A percentile compares a stretch with the other conserved stretches of the same genome.
Evolutionary conservation across 2,888 invertebrate genomes (phyloP).

Genomic region (Dynastes tityus): DNA sequence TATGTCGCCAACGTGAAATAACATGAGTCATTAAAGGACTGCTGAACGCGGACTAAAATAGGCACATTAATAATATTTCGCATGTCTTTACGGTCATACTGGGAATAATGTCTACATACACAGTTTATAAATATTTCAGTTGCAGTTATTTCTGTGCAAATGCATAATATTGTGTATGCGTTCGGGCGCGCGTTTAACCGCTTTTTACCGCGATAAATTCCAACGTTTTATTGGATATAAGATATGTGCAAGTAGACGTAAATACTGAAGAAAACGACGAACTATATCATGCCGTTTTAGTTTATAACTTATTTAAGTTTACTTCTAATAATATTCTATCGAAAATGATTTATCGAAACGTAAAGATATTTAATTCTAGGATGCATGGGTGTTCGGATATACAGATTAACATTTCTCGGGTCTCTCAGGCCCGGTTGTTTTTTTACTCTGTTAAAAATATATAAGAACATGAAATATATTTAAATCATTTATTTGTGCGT

Average conservation of each 20-base stretch:
- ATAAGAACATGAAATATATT: too few species aligned
- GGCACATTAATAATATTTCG: conserved; percentile 28
- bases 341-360: not conserved
- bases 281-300: not conserved
- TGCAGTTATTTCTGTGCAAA: conserved; percentile 19
- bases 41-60: conserved; percentile 24
- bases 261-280: not conserved
- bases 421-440: too few species aligned
- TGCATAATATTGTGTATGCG: conserved; percentile 6
- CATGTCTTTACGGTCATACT: conserved; percentile 25
- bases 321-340: not conserved
- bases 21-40: conserved; percentile 29
- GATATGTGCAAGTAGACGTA: not conserved
- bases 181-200: not conserved
- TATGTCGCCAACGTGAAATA: conserved; percentile 36
- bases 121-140: conserved; percentile 18
- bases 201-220: conserved; percentile 1
- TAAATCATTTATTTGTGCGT: too few species aligned
- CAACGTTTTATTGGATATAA: not conserved
- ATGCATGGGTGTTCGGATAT: too few species aligned
- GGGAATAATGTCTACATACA: conserved; percentile 29
- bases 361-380: too few species aligned
- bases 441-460: too few species aligned
- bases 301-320: not conserved
- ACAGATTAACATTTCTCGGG: too few species aligned